Percentiles rank a stretch among this genome's conserved stretches.
These are phyloP conservation scores for Sinhomidia bicolor DNA, from an alignment of 2,888 invertebrate genomes.

Conservation along the genomic window DNA sequence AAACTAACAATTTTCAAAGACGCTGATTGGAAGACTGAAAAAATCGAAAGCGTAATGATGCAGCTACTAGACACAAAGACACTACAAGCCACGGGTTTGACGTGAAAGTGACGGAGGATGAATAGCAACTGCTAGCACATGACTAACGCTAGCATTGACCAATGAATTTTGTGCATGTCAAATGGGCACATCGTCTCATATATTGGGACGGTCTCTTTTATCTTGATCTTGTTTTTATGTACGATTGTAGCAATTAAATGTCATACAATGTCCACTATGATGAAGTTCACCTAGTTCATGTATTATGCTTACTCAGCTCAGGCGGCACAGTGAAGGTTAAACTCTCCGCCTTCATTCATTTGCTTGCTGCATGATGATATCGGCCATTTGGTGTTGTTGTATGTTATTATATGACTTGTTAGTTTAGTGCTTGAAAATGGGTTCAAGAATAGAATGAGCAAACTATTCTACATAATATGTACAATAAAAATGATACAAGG, in stretches of 20 bases:
- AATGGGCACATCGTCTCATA: neutral
- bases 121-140: neutral
- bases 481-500: slow-evolving; percentile 57
- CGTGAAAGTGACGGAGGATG: slow-evolving; percentile 8
- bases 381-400: too few species aligned
- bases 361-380: neutral
- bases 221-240: slow-evolving; percentile 41
- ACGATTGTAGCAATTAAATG: slow-evolving; percentile 12
- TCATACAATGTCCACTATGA: slow-evolving; percentile 10
- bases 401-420: neutral
- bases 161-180: slow-evolving; percentile 4
- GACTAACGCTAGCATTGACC: neutral
- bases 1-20: too few species aligned
- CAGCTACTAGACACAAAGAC: neutral
- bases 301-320: too few species aligned
- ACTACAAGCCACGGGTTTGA: neutral
- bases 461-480: neutral
- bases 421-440: neutral
- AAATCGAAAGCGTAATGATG: neutral
- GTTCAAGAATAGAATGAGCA: neutral
- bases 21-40: too few species aligned
- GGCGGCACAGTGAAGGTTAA: neutral
- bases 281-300: neutral
- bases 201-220: neutral
- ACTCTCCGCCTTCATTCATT: neutral